Conservation (phyloP, 2,113 vertebrate genomes). For the Thymallus thymallus region DNA sequence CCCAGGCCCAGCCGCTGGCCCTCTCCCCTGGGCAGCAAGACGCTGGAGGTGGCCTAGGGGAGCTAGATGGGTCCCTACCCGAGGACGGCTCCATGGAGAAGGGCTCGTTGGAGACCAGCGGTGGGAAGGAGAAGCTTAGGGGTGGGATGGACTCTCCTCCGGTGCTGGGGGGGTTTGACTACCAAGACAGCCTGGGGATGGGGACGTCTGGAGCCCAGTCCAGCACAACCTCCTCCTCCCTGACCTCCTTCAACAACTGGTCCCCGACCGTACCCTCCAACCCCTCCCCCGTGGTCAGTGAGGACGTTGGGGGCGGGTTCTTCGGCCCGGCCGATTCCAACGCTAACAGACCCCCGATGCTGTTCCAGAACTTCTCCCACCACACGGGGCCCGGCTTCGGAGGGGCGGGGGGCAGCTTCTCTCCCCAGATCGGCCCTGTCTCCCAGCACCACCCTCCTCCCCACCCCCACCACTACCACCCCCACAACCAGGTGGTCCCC, state of each 20-base stretch:
- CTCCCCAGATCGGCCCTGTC: constrained; percentile 93
- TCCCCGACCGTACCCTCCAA: constrained; percentile 93
- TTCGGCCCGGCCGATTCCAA: constrained; percentile 91
- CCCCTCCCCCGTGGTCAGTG: constrained; percentile 91
- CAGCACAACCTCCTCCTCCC: constrained; percentile 89
- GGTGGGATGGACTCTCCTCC: constrained; percentile 87
- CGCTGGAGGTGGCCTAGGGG: constrained; percentile 83
- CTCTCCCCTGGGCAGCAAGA: constrained; percentile 91
- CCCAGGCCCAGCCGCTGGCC: constrained; percentile 74
- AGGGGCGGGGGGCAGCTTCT: constrained; percentile 85
- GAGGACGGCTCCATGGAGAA: constrained; percentile 87
- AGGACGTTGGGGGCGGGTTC: constrained; percentile 88
- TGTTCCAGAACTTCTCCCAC: constrained; percentile 98
- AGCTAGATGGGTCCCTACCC: constrained; percentile 83
- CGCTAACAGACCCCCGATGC: constrained; percentile 87
- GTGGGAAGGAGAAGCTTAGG: constrained; percentile 89
- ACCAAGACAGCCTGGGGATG: constrained; percentile 91
- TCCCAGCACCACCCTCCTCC: constrained; percentile 94
- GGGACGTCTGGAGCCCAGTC: constrained; percentile 86
- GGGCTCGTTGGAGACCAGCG: constrained; percentile 83
- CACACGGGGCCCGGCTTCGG: constrained; percentile 94
- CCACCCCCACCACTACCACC: constrained; percentile 94
- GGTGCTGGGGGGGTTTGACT: constrained; percentile 92
- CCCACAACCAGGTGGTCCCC: constrained; percentile 89
- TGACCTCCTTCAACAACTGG: constrained; percentile 98